These are phyloP conservation scores for Magallana ariakensis DNA, from an alignment of 1,140 invertebrate genomes.

Conservation along the genomic window DNA sequence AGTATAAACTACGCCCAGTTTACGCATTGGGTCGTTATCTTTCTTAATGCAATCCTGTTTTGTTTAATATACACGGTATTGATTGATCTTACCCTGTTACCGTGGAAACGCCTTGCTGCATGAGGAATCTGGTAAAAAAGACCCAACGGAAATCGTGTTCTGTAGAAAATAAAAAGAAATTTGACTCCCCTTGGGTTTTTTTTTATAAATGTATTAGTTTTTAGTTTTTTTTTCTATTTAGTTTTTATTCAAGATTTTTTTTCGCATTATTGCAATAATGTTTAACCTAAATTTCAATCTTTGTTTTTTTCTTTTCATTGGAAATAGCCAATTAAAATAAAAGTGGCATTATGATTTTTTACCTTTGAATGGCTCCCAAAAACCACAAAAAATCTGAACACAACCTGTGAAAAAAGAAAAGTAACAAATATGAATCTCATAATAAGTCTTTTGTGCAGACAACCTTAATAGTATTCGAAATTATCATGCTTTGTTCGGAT, in stretches of 20 bases:
- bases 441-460: too few relatives aligned
- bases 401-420: conserved; percentile 66
- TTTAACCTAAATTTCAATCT: background rate
- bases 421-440: too few relatives aligned
- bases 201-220: background rate
- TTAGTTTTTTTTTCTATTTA: too few relatives aligned
- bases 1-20: too few relatives aligned
- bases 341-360: background rate
- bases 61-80: too few relatives aligned
- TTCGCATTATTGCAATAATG: background rate
- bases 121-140: conserved; percentile 77
- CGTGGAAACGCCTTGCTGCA: conserved; percentile 78
- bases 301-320: too few relatives aligned
- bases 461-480: too few relatives aligned
- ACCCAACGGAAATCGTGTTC: conserved; percentile 79
- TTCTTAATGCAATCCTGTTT: too few relatives aligned
- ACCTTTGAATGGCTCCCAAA: conserved; percentile 77
- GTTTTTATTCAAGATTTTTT: background rate
- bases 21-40: too few relatives aligned
- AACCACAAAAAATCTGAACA: conserved; percentile 69
- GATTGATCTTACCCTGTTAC: conserved; percentile 70
- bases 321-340: too few relatives aligned
- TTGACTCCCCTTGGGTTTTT: background rate
- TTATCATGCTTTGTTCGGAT: too few relatives aligned
- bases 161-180: conserved; percentile 55